Base-by-base conservation (phyloP, 2,888 invertebrate species). In the Drosophila borborema region DNA sequence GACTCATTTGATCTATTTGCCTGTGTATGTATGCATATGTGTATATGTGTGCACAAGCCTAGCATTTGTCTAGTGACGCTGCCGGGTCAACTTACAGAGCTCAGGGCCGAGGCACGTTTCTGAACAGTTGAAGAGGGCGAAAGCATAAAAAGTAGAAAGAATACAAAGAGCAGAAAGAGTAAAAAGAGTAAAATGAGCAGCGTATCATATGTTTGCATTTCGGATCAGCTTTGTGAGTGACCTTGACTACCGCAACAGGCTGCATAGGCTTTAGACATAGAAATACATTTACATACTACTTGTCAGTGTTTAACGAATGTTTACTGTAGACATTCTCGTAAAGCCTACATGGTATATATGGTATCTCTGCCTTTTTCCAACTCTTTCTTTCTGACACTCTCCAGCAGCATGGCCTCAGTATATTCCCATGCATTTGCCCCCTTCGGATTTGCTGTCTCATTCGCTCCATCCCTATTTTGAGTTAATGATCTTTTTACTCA, bases 11-110 rank as follows among this genome's bases (percentile, higher is more conserved):
- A n/a, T 31, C 31, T 49, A n/a, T 46, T 23, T 46, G 46, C 23
- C 5, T 4, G 23, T 23, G 3, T 23, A 23, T 16, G 16, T 23
- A 16, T 55, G 14, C 38, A 34, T 56, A 18, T 16, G 16, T 23
- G 18, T 55, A 10, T 43, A 7, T 40, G 8, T 28, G 41, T 41
- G 28, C 34, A 46, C 34, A 49, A 51, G 61, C 59, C 55, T 43
- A 48, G 55, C 74, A 45, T 78, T 71, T 67, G 77, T 66, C 77
- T 66, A 66, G 31, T 66, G 77, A 61, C 60, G 65, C 40, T 58
- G 65, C 36, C 41, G 61, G 65, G 36, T 53, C 36, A 53, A 20
- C 14, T 48, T 2, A n/a, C 34, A 34, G 6, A 34, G 18, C 51
- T 49, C 31, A 49, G 31, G 31, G 51, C 51, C 55, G 64, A 28